Conservation (phyloP, 2,888 invertebrate species). For the Machimus atricapillus region DNA sequence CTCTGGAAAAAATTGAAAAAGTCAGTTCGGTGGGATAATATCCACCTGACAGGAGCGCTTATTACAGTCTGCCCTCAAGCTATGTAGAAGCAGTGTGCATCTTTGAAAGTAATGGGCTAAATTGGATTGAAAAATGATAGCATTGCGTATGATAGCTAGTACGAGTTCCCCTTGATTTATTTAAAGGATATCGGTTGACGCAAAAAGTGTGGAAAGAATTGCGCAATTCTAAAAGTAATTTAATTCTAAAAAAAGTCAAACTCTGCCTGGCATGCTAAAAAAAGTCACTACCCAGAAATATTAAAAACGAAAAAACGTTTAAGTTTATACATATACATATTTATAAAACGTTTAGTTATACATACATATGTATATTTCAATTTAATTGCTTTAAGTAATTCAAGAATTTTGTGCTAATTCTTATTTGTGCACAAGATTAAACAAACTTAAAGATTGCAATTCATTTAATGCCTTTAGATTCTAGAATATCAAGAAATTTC, state of each 20-base stretch:
- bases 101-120: not conserved
- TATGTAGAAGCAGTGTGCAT: not conserved
- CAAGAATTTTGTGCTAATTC: too few relatives aligned
- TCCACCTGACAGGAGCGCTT: not conserved
- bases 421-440: not conserved
- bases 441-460: not conserved
- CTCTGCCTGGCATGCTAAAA: too few relatives aligned
- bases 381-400: too few relatives aligned
- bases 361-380: too few relatives aligned
- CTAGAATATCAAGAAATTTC: not conserved
- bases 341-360: too few relatives aligned
- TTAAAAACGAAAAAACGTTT: too few relatives aligned
- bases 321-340: too few relatives aligned
- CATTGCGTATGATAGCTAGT: not conserved
- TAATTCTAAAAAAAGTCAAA: not conserved
- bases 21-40: not conserved
- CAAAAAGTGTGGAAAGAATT: not conserved
- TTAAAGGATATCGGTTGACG: not conserved
- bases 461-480: not conserved
- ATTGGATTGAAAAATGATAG: not conserved
- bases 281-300: too few relatives aligned
- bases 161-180: not conserved
- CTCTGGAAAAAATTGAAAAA: conserved; percentile 18
- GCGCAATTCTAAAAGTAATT: not conserved
- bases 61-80: not conserved